A percentile compares a stretch with the other conserved stretches of the same genome.
phyloP scores from a whole-genome alignment of 1,140 invertebrate genomes.

The Saccostrea glomerata region DNA sequence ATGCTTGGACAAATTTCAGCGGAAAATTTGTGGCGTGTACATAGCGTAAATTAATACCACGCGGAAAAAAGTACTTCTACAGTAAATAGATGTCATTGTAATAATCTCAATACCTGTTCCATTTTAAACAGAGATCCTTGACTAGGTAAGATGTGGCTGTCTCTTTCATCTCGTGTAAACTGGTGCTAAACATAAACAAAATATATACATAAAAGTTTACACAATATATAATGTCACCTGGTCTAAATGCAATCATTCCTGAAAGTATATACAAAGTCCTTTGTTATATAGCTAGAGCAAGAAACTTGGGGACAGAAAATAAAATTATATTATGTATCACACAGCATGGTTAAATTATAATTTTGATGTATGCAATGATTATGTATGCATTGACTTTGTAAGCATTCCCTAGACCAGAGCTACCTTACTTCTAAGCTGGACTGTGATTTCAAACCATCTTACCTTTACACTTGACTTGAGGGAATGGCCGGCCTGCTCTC shows the following conservation, averaged over 20 bases:
- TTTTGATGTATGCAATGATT: too few relatives aligned
- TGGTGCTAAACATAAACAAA: conserved; percentile 83
- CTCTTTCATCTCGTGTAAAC: conserved; percentile 86
- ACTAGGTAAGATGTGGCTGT: conserved; percentile 88
- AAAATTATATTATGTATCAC: too few relatives aligned
- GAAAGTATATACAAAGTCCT: too few relatives aligned
- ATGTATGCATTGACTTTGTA: neutral
- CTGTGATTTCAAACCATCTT: conserved; percentile 47
- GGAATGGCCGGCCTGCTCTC: conserved; percentile 90
- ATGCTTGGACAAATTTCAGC: too few relatives aligned
- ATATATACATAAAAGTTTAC: neutral
- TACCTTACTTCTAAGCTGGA: conserved; percentile 84
- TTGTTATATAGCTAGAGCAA: too few relatives aligned
- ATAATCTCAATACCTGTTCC: conserved; percentile 68
- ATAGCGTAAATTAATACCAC: too few relatives aligned
- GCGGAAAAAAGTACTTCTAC: too few relatives aligned
- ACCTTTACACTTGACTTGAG: conserved; percentile 89
- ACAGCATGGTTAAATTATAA: neutral
- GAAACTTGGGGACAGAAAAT: too few relatives aligned
- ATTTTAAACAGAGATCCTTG: conserved; percentile 84
- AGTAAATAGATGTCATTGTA: too few relatives aligned
- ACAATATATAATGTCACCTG: neutral
- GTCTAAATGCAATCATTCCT: too few relatives aligned
- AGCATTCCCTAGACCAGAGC: neutral
- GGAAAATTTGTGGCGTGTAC: too few relatives aligned